Conservation (phyloP, 2,797 vertebrate genomes). For the Coendou prehensilis region DNA sequence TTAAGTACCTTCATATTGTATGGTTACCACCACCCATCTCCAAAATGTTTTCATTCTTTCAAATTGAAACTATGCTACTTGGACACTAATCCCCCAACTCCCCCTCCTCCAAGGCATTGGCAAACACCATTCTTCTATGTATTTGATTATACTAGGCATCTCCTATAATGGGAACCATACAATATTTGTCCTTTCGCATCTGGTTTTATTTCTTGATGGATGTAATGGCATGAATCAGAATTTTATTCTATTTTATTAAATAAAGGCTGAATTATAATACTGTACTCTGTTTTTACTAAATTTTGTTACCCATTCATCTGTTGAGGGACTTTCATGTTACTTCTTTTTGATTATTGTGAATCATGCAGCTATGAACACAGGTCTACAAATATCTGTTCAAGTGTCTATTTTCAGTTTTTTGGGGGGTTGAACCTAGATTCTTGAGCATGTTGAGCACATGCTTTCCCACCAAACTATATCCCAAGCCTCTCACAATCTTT, state of each 20-base stretch:
- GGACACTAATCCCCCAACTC: neutral
- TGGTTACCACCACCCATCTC: neutral
- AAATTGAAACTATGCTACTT: neutral
- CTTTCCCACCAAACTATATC: neutral
- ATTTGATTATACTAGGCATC: neutral
- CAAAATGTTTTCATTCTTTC: neutral
- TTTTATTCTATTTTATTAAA: conserved; percentile 41
- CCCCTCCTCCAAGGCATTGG: neutral
- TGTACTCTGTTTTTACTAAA: neutral
- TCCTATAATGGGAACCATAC: neutral
- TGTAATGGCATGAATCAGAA: neutral
- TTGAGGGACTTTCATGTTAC: conserved; percentile 17
- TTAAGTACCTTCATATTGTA: neutral
- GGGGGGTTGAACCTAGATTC: too few species aligned
- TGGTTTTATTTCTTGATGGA: neutral
- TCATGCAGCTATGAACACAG: neutral
- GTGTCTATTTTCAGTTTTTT: neutral
- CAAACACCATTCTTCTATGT: neutral
- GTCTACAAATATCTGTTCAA: neutral
- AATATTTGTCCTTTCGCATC: neutral
- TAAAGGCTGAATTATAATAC: neutral
- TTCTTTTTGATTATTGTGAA: neutral
- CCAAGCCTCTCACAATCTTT: neutral
- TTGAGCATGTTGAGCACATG: neutral
- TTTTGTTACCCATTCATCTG: conserved; percentile 11